phyloP scores from a whole-genome alignment of 1,140 invertebrate species.

The Chironomus striatipennis region DNA sequence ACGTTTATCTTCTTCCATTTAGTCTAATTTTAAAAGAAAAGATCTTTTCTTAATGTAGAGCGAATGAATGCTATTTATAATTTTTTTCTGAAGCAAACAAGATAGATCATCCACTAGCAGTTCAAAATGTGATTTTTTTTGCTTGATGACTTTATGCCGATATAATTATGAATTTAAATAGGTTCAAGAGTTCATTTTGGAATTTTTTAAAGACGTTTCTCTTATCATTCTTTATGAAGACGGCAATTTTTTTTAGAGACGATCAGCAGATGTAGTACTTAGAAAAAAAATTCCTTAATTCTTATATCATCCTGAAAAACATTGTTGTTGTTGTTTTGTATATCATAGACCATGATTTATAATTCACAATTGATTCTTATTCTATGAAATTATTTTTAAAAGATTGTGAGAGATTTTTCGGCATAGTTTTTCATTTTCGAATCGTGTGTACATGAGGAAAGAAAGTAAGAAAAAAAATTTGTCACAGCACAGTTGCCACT shows the following conservation, averaged over 20 bases:
- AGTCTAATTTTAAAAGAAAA: conserved; percentile 9
- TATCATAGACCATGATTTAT: no score
- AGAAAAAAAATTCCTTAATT: no score
- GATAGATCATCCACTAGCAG: not conserved
- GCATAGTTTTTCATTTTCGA: no score
- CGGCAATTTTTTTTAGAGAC: not conserved
- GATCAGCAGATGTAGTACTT: no score
- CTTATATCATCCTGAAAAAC: no score
- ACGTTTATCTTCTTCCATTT: not conserved
- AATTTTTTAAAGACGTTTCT: not conserved
- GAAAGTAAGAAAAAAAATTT: no score
- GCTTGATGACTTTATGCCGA: not conserved
- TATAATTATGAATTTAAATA: not conserved
- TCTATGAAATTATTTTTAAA: no score
- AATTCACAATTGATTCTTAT: no score
- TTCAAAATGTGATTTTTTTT: not conserved
- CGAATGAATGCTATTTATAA: not conserved
- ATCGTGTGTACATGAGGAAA: no score
- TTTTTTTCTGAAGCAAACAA: not conserved
- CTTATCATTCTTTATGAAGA: not conserved
- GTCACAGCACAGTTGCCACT: no score
- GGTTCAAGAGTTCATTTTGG: not conserved
- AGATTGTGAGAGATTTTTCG: no score
- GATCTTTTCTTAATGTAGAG: conserved; percentile 7
- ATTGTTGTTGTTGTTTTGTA: no score